Evolutionary conservation across 2,888 invertebrate genomes (phyloP), one percentile per base, ranked within the genome.

Genomic region (Periphyllus acericola): DNA sequence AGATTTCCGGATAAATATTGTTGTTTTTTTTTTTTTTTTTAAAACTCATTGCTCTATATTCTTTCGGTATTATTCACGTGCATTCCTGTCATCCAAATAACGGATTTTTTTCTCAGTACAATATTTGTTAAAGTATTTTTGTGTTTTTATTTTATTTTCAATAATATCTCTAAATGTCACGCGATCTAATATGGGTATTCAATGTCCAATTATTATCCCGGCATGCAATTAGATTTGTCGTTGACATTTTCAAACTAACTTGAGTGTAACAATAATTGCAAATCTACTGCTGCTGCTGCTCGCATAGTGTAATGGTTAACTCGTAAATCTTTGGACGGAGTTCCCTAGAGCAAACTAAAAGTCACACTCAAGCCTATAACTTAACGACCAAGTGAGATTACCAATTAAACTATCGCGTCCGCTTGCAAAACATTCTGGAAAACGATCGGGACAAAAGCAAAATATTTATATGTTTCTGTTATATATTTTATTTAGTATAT

Each of bases 301-400:
- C 29, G 36, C 36, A 29, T 29, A 34, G 83, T 75, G 29, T 60
- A 75, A 74, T 21, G 52, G 76, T 68, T n/a, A 25, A 66, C 40
- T 78, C 52, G 78, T 84, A 84, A 78, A 78, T 84, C 84, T 78
- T 36, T 29, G 8, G 83, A 76, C 32, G 14, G 21, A 68, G 76
- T 68, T 84, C 84, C 76, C 84, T 8, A 8, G 76, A 68, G 75
- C 9, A 66, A 76, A 66, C 66, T 78, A 78, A 78, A 78, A 84
- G 68, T 84, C 66, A 76, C 68, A 46, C 71, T 81, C 40, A 29
- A 29, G 11, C 32, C 68, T 36, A 46, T 68, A 76, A 46, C 60
- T 25, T 32, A 68, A 78, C 46, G 68, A 66, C 52, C 68, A 68
- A 84, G 74, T 21, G 74, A 84, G 32, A 40, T 46, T 46, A 46